These are phyloP conservation scores for Peribatodes rhomboidaria DNA, from an alignment of 2,888 invertebrate genomes.

Conservation along the genomic window DNA sequence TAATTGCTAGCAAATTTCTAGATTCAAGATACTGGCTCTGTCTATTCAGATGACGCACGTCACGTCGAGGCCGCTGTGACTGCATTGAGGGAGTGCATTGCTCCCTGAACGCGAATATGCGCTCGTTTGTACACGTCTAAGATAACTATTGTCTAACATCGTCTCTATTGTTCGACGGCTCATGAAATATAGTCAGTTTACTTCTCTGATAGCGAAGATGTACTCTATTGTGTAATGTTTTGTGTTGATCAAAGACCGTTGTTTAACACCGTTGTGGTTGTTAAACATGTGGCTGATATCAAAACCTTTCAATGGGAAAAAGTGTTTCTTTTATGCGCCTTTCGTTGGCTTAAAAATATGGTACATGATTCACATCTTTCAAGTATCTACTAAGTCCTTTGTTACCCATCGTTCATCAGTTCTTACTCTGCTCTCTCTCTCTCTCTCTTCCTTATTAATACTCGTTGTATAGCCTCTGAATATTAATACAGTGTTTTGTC, in stretches of 20 bases:
- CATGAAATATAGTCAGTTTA: constrained; percentile 20
- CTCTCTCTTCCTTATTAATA: too few relatives aligned
- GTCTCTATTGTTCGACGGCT: constrained; percentile 32
- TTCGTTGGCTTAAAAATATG: too few relatives aligned
- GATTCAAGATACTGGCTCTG: constrained; percentile 3
- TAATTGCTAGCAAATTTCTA: background rate
- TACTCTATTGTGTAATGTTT: constrained; percentile 5
- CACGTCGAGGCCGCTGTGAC: constrained; percentile 56
- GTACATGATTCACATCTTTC: too few relatives aligned
- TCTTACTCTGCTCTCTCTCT: too few relatives aligned
- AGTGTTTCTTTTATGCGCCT: too few relatives aligned
- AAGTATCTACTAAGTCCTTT: too few relatives aligned
- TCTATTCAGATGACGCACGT: constrained; percentile 62
- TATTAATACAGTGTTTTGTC: too few relatives aligned
- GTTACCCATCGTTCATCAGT: too few relatives aligned
- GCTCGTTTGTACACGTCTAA: constrained; percentile 63
- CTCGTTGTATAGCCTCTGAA: too few relatives aligned
- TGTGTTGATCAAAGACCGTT: constrained; percentile 2
- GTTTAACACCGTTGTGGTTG: background rate
- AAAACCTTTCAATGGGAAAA: too few relatives aligned
- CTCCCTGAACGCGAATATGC: constrained; percentile 65
- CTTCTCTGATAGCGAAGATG: constrained; percentile 8
- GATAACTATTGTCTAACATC: constrained; percentile 63
- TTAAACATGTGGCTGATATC: background rate
- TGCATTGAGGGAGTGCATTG: constrained; percentile 69